phyloP scores from a whole-genome alignment of 2,797 vertebrate species.

The Chaenodraco wilsoni region DNA sequence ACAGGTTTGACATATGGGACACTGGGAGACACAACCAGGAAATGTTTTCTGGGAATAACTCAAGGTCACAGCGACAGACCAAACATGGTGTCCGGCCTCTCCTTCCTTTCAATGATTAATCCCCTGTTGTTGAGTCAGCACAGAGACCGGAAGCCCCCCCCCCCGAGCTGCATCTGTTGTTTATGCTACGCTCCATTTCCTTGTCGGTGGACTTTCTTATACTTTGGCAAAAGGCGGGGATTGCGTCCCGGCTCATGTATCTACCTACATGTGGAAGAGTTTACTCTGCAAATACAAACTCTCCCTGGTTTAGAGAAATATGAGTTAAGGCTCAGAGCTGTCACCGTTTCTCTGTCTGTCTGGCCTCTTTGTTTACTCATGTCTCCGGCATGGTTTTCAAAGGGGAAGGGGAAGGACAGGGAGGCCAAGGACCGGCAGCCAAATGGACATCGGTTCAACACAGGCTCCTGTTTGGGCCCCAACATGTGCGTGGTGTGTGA shows the following conservation, averaged over 20 bases:
- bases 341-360: neutral
- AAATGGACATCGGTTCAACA: conserved; percentile 88
- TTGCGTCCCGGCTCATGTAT: conserved; percentile 25
- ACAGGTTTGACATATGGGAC: conserved; percentile 4
- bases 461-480: conserved; percentile 86
- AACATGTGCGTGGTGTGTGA: conserved; percentile 90
- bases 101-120: conserved; percentile 78
- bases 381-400: conserved; percentile 67
- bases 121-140: conserved; percentile 63
- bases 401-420: conserved; percentile 91
- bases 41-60: conserved; percentile 59
- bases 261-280: conserved; percentile 19
- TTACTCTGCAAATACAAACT: conserved; percentile 36
- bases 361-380: conserved; percentile 50
- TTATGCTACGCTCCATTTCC: conserved; percentile 58
- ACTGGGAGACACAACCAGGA: conserved; percentile 60
- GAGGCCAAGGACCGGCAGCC: conserved; percentile 87
- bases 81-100: conserved; percentile 59
- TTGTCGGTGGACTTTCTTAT: conserved; percentile 33
- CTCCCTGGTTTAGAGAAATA: neutral
- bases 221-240: conserved; percentile 40
- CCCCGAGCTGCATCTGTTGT: conserved; percentile 55
- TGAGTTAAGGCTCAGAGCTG: neutral
- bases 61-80: conserved; percentile 63
- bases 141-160: conserved; percentile 51